Base-by-base conservation (phyloP, 2,888 invertebrate genomes). In the Heliconius charithonia region DNA sequence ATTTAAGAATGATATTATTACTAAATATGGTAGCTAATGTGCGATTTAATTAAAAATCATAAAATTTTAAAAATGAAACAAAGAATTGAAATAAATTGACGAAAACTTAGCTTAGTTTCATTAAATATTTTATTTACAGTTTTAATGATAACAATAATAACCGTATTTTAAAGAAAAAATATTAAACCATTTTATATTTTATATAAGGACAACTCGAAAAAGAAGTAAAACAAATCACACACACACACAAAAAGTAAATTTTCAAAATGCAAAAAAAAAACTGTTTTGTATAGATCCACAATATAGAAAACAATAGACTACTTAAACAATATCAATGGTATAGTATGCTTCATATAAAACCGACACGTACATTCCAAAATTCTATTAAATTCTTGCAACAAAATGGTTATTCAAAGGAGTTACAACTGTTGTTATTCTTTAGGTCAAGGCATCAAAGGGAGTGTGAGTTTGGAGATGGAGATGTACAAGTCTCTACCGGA, bases 361-460 rank as follows among this genome's bases (percentile, higher is more conserved):
- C 51, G 27, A 27, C 71, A 56, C 71, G 51, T 51, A 71, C 7
- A 56, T 29, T 62, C 22, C 22, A 4, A 76, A 25, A 69, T 69
- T 76, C 25, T 37, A 51, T 19, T 19, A 51, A 19, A 51, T 51
- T 51, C 51, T 51, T 51, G 51, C 6, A 7, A 19, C 51, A 22
- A 70, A 27, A 25, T 59, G 65, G 32, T 56, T 32, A 29, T 72
- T 75, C 66, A 56, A 74, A 67, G 19, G 67, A 72, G 56, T 75
- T 69, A 66, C 32, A 77, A 71, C 67, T 22, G 13, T 72, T 32
- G 22, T 32, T n/a, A 27, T 56, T 83, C 85, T 86, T n/a, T 84
- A 88, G 85, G 84, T 85, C 85, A 86, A 88, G 86, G 87, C 88
- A 37, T 37, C 32, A 9, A 89, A 88, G 87, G 27, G 4, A 87